Evolutionary conservation across 2,113 vertebrate genomes (phyloP), one percentile per base, ranked within the genome.

Genomic region (Marmota monax): DNA sequence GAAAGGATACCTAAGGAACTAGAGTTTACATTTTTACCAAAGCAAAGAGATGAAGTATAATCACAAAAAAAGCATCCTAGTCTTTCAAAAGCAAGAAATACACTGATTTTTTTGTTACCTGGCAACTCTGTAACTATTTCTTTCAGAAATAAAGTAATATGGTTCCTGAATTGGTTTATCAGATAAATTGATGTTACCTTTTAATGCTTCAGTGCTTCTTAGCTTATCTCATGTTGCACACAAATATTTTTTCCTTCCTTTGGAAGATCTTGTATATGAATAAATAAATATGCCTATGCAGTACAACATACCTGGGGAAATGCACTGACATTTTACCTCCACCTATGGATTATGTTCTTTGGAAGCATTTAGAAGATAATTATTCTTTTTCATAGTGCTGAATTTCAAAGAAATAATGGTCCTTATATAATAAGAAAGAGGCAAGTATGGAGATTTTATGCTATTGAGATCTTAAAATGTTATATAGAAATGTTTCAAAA

Each of bases 51-150:
- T 48, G 4, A 18, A 58, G 32, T 69, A 72, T 94, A 72, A 27
- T 92, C 0, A 14, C 29, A 9, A n/a, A 96, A 65, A 45, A 97
- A 96, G n/a, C 12, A 92, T 14, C 0, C 0, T 69, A 82, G 20
- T 69, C 3, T 45, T 92, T 29, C 76, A 80, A 51, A 96, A 95
- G 93, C 18, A 84, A 80, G 95, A 45, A 58, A 96, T 25, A 80
- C 3, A 92, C 74, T n/a, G 80, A 25, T 9, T 70, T 93, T 73
- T 78, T 79, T 77, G 78, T 84, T 87, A 95, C 74, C 67, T 79
- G 84, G 97, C 42, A 95, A 80, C 65, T 42, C 22, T 67, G 4
- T 76, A 78, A 76, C 56, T 94, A 78, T 65, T 74, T 65, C 65
- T 84, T 84, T 94, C 27, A 82, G 67, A 76, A 67, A 80, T 82